Evolutionary conservation across 2,113 vertebrate genomes (phyloP).

Genomic region (Lasiurus cinereus): DNA sequence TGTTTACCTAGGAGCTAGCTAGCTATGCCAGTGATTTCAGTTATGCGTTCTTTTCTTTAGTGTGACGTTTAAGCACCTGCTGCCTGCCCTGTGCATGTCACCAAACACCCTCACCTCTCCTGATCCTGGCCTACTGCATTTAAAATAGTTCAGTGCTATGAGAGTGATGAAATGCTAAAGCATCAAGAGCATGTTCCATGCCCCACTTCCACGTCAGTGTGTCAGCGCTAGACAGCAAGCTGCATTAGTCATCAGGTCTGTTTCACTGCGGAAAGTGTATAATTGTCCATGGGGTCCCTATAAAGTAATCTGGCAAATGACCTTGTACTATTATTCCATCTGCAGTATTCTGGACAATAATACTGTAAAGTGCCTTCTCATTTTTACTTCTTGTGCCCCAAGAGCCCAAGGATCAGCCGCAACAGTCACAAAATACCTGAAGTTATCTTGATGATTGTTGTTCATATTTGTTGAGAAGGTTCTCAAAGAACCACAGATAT

Average conservation of each 20-base stretch:
- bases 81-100: neutral
- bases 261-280: neutral
- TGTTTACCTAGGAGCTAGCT: neutral
- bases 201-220: neutral
- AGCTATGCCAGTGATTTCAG: neutral
- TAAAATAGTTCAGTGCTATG: neutral
- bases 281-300: neutral
- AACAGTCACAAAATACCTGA: neutral
- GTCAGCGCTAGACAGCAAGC: neutral
- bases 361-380: neutral
- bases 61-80: neutral
- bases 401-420: neutral
- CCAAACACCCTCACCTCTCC: neutral
- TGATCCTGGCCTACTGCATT: neutral
- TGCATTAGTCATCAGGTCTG: neutral
- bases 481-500: neutral
- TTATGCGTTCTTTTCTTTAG: neutral
- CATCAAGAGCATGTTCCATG: neutral
- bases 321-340: neutral
- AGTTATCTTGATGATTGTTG: neutral
- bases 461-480: slow-evolving; percentile 24
- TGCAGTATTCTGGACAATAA: neutral
- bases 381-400: neutral
- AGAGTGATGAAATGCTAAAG: neutral
- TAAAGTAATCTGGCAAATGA: neutral